Evolutionary conservation across 2,797 vertebrate genomes (phyloP).

Genomic region (Labeo calbasu): DNA sequence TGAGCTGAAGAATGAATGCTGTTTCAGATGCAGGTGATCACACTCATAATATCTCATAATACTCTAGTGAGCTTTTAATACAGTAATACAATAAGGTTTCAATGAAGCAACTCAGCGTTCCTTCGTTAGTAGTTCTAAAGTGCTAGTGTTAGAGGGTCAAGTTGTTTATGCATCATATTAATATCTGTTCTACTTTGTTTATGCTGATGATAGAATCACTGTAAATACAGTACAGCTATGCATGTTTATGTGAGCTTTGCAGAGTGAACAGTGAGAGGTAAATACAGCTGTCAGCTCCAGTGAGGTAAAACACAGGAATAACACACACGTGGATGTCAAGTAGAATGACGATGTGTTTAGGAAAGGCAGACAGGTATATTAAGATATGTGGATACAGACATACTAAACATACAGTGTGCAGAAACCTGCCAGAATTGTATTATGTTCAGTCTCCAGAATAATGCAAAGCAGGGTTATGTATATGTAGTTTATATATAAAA

Average conservation of each 20-base stretch:
- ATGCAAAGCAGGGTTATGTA: background rate
- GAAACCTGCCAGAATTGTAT: background rate
- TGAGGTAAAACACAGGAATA: background rate
- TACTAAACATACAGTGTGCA: background rate
- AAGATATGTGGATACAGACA: background rate
- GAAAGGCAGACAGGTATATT: too few species aligned
- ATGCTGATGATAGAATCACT: background rate
- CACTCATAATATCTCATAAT: background rate
- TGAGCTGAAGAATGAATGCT: background rate
- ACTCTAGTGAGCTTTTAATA: background rate
- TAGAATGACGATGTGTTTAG: background rate
- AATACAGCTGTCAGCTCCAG: conserved; percentile 43
- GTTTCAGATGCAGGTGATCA: background rate
- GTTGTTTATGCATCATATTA: background rate
- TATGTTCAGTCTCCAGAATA: background rate
- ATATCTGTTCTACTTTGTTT: background rate
- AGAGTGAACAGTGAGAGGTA: conserved; percentile 6
- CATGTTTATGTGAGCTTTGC: background rate
- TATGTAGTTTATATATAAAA: background rate
- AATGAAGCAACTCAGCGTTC: too few species aligned
- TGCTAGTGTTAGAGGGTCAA: background rate
- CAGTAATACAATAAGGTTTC: too few species aligned
- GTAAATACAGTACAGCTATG: background rate
- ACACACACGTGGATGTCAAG: background rate
- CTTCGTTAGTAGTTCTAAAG: too few species aligned